phyloP scores from a whole-genome alignment of 2,113 vertebrate species.

The Eudyptes chrysolophus region DNA sequence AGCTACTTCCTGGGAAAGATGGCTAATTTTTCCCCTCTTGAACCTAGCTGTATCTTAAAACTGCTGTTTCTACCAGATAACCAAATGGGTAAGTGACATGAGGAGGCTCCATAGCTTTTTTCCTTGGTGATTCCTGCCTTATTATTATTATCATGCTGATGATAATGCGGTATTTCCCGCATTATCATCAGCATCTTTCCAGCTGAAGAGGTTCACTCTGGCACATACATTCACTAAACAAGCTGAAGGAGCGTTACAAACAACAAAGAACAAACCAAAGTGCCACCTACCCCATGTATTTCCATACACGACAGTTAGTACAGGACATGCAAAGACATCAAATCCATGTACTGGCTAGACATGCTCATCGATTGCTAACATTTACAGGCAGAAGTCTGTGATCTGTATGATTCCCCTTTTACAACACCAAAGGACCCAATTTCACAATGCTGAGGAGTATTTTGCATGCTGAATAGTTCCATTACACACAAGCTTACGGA shows the following conservation, averaged over 20 bases:
- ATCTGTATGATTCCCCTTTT: background rate
- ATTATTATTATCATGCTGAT: no score
- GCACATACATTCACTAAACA: background rate
- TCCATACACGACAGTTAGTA: background rate
- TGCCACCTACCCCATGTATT: background rate
- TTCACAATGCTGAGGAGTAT: background rate
- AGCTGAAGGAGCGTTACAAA: background rate
- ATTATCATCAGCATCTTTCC: background rate
- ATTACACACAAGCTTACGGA: background rate
- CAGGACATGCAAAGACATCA: background rate
- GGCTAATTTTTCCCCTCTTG: background rate
- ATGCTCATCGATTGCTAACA: background rate
- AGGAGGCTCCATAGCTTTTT: background rate
- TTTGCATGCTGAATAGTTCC: background rate
- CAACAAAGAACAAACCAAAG: background rate
- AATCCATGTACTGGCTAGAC: background rate
- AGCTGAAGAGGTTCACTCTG: background rate
- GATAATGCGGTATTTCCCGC: background rate
- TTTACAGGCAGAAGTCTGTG: background rate
- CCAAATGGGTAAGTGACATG: background rate
- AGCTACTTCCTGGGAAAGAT: conserved; percentile 41
- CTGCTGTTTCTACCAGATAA: background rate
- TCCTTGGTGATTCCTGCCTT: background rate
- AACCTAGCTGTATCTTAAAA: background rate
- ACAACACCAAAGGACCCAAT: background rate